These are phyloP conservation scores for Drosophila suzukii DNA, from an alignment of 1,140 invertebrate genomes.

Conservation along the genomic window DNA sequence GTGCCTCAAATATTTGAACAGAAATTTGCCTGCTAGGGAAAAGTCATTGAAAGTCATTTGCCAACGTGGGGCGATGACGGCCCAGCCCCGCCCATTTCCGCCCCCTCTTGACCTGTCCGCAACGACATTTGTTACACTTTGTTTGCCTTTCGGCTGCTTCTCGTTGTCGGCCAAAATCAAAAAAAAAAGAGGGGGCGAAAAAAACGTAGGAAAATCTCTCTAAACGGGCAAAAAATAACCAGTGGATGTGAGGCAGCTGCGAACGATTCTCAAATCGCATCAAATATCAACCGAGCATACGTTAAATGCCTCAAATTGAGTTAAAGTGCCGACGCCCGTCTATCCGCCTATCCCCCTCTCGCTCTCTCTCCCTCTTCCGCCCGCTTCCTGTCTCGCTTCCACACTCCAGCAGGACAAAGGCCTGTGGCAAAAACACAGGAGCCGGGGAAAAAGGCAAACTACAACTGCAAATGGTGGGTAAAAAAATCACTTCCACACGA, in stretches of 20 bases:
- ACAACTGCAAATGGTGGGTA: conserved; percentile 28
- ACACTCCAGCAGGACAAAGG: conserved; percentile 53
- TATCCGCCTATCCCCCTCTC: conserved; percentile 7
- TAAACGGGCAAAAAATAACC: conserved; percentile 18
- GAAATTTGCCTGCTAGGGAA: conserved; percentile 46
- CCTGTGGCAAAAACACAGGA: conserved; percentile 46
- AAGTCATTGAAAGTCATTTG: conserved; percentile 77
- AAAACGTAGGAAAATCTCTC: conserved; percentile 9
- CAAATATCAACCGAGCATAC: conserved; percentile 84
- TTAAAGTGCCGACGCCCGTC: conserved; percentile 76
- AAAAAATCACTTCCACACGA: conserved; percentile 35
- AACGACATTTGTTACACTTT: conserved; percentile 80
- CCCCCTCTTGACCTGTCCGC: conserved; percentile 28
- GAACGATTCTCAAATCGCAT: conserved; percentile 75
- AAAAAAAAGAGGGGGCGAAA: neutral
- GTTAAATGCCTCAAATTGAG: conserved; percentile 84
- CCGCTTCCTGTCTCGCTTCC: neutral
- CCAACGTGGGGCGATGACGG: conserved; percentile 26
- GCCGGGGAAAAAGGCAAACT: conserved; percentile 30
- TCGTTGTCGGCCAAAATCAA: neutral
- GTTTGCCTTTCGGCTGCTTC: conserved; percentile 70
- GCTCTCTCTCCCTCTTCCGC: conserved; percentile 1
- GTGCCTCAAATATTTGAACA: conserved; percentile 66
- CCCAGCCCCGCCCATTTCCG: neutral
- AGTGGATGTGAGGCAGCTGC: neutral